Percentiles rank a stretch among this genome's conserved stretches.
These are phyloP conservation scores for Theocolax elegans DNA, from an alignment of 1,140 invertebrate genomes.

Conservation along the genomic window DNA sequence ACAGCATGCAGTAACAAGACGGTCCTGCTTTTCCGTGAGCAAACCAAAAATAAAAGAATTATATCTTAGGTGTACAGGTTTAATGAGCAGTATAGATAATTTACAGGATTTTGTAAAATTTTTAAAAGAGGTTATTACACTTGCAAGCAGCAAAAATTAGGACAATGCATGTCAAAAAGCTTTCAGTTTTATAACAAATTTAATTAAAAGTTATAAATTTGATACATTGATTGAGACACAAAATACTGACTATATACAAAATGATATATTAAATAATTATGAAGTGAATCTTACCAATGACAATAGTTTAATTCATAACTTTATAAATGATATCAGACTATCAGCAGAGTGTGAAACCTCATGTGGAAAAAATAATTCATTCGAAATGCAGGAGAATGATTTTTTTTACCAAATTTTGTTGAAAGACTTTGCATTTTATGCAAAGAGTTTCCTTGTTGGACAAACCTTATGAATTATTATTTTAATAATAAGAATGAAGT, in stretches of 20 bases:
- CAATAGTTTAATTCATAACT: too few relatives aligned
- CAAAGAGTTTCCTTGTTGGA: slow-evolving; percentile 12
- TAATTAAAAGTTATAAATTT: too few relatives aligned
- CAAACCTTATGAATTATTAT: not conserved
- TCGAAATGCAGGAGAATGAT: not conserved
- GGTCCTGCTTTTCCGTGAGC: not conserved
- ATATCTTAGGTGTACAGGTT: not conserved
- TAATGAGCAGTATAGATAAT: not conserved
- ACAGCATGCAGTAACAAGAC: not conserved
- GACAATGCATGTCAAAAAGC: not conserved
- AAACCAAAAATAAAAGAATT: not conserved
- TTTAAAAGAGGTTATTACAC: not conserved
- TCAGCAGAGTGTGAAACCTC: too few relatives aligned
- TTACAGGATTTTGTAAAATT: not conserved
- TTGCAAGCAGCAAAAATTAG: not conserved
- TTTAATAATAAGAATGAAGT: not conserved
- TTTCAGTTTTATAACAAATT: not conserved
- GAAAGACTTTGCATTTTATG: not conserved
- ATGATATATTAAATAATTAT: too few relatives aligned
- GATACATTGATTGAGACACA: too few relatives aligned
- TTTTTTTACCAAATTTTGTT: slow-evolving; percentile 7
- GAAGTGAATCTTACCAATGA: too few relatives aligned
- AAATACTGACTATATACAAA: too few relatives aligned
- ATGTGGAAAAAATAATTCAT: too few relatives aligned
- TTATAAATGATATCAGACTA: too few relatives aligned